Conservation (phyloP, 2,113 vertebrate species). For the Sigmodon hispidus region DNA sequence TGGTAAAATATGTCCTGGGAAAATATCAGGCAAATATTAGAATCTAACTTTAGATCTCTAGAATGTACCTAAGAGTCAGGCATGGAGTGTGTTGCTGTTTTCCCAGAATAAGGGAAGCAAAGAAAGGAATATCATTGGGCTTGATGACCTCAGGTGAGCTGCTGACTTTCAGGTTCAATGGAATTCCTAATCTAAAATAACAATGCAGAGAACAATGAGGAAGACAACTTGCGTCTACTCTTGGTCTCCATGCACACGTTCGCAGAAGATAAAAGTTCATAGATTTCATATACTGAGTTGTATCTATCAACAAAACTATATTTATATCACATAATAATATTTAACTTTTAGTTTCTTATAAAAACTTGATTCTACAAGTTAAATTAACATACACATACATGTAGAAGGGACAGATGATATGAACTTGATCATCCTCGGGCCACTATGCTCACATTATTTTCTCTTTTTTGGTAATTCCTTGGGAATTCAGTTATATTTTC, state of each 20-base stretch:
- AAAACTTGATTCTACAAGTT: background rate
- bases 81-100: background rate
- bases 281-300: background rate
- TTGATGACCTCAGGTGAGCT: background rate
- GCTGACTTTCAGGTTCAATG: background rate
- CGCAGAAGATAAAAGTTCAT: background rate
- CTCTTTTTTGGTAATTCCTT: background rate
- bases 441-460: background rate
- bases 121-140: no score
- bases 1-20: background rate
- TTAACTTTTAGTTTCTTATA: background rate
- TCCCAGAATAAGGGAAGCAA: no score
- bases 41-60: background rate
- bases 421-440: background rate
- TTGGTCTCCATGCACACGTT: background rate
- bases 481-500: background rate
- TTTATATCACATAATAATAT: constrained; percentile 10
- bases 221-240: background rate
- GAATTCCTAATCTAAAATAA: background rate
- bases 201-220: background rate
- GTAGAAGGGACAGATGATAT: background rate
- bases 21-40: background rate
- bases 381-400: constrained; percentile 14
- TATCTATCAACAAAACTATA: background rate
- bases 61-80: background rate